Evolutionary conservation across 2,797 vertebrate genomes (phyloP).

Genomic region (Chaunax sp.): DNA sequence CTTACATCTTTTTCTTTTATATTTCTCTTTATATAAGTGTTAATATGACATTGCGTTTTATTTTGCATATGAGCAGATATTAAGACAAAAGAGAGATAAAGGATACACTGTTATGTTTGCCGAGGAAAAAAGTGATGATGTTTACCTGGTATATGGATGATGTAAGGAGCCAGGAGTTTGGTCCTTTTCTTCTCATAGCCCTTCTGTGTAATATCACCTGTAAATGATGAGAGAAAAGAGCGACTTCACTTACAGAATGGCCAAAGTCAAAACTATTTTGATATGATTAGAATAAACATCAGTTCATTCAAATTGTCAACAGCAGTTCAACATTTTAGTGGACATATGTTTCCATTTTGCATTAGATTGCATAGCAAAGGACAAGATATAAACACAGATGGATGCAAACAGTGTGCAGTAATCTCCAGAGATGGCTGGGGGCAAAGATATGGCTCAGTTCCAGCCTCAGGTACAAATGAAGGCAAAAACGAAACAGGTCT

Average conservation of each 20-base stretch:
- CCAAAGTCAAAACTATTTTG: neutral
- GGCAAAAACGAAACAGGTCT: slow-evolving; percentile 59
- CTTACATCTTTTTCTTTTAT: too few relatives aligned
- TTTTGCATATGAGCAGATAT: too few relatives aligned
- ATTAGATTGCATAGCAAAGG: neutral
- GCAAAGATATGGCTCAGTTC: slow-evolving; percentile 46
- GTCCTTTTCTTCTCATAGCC: slow-evolving; percentile 98
- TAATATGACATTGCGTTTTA: too few relatives aligned
- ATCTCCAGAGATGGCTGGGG: slow-evolving; percentile 59
- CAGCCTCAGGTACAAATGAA: slow-evolving; percentile 34
- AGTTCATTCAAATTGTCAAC: neutral
- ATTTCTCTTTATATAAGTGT: too few relatives aligned
- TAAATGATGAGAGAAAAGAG: slow-evolving; percentile 45
- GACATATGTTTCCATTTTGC: neutral
- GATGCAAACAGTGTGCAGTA: slow-evolving; percentile 46
- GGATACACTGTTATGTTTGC: too few relatives aligned
- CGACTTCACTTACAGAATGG: neutral
- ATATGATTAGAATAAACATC: neutral
- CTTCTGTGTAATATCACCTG: slow-evolving; percentile 99
- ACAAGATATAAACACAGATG: slow-evolving; percentile 57
- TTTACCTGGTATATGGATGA: slow-evolving; percentile 90
- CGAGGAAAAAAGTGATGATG: too few relatives aligned
- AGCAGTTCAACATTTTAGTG: neutral
- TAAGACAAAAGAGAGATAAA: too few relatives aligned
- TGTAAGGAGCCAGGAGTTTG: slow-evolving; percentile 92